These are phyloP conservation scores for Leptopterna dolabrata DNA, from an alignment of 2,888 invertebrate genomes.

Conservation along the genomic window DNA sequence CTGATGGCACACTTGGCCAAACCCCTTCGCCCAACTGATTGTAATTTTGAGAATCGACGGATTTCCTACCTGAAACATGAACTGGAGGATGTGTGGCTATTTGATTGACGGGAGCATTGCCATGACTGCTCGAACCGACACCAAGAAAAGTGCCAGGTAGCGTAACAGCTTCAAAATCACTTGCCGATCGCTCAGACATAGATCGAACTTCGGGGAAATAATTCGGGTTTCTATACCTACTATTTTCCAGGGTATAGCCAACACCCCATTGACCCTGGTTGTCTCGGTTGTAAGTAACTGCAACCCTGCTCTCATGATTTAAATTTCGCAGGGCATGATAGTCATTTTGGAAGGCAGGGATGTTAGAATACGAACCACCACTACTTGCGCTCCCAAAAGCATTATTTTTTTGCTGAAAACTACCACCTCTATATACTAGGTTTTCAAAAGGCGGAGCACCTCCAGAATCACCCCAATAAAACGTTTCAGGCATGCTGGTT, in stretches of 20 bases:
- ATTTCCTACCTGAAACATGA: neutral
- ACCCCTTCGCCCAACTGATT: too few relatives aligned
- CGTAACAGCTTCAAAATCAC: neutral
- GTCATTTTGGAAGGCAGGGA: neutral
- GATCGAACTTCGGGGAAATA: neutral
- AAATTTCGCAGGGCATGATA: neutral
- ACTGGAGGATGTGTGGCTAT: neutral
- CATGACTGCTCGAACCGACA: neutral
- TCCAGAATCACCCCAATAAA: neutral
- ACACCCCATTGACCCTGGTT: conserved; percentile 28
- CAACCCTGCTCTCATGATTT: neutral
- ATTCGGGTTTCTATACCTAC: neutral
- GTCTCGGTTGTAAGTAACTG: conserved; percentile 11
- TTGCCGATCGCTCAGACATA: conserved; percentile 13
- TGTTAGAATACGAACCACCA: neutral
- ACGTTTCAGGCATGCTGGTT: neutral
- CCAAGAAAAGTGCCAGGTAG: neutral
- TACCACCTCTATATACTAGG: neutral
- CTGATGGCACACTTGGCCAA: neutral
- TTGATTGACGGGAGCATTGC: neutral
- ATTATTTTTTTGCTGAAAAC: neutral
- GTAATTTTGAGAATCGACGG: neutral
- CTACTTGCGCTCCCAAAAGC: neutral
- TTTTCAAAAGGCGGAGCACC: neutral
- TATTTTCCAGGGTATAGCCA: conserved; percentile 25